Percentiles rank a stretch among this genome's conserved stretches.
Evolutionary conservation across 2,888 invertebrate genomes (phyloP).

Genomic region (Lasioglossum figueresi): DNA sequence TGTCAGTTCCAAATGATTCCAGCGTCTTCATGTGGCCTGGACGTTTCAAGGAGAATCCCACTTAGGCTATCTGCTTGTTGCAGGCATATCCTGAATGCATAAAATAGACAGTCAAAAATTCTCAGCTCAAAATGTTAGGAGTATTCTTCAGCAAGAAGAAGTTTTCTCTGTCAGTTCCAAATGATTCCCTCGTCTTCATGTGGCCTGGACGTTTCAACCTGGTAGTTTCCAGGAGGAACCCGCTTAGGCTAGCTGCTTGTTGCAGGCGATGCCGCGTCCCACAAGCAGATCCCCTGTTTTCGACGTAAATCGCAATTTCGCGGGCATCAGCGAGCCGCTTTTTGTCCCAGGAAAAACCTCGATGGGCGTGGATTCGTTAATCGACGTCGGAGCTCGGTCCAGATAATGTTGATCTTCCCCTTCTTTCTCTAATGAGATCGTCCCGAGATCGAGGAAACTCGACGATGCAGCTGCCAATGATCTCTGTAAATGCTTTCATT

Average conservation of each 20-base stretch:
- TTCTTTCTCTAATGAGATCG: slow-evolving; percentile 42
- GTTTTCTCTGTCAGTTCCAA: background rate
- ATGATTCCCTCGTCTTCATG: background rate
- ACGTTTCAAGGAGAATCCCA: no score
- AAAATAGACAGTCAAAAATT: no score
- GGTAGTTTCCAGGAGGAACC: background rate
- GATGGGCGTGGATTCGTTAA: slow-evolving; percentile 49
- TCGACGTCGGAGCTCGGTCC: slow-evolving; percentile 36
- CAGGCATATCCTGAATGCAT: no score
- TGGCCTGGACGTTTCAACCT: background rate
- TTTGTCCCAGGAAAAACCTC: slow-evolving; percentile 34
- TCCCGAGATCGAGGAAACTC: slow-evolving; percentile 15
- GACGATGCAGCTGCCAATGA: slow-evolving; percentile 15
- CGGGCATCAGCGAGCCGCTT: slow-evolving; percentile 45
- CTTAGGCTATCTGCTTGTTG: no score
- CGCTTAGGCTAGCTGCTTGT: background rate
- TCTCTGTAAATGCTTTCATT: background rate
- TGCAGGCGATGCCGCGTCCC: background rate
- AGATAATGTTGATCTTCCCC: slow-evolving; percentile 20
- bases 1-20: no score
- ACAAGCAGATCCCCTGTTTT: slow-evolving; percentile 9
- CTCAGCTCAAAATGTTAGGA: background rate
- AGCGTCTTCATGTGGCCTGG: no score
- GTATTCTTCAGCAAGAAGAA: background rate
- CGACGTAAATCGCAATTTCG: slow-evolving; percentile 51